Conservation (phyloP, 1,140 invertebrate species). For the Pseudomyrmex cubaensis region DNA sequence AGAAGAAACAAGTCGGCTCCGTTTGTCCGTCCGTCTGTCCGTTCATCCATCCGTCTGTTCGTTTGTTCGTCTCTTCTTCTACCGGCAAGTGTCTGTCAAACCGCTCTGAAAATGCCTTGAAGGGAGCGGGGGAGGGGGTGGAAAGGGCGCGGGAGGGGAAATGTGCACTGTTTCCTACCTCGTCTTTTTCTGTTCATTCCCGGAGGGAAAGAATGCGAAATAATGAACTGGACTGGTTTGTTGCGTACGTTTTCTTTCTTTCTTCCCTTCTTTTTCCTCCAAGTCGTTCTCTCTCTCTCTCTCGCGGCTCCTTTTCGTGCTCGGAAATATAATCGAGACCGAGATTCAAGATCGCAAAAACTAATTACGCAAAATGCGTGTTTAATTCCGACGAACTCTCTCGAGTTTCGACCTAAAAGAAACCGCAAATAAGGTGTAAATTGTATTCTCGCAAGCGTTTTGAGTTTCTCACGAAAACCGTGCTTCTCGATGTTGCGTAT, state of each 20-base stretch:
- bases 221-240: too few relatives aligned
- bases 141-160: not conserved
- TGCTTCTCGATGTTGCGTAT: not conserved
- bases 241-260: too few relatives aligned
- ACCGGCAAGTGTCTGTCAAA: slow-evolving; percentile 75
- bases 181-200: slow-evolving; percentile 59
- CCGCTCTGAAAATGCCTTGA: slow-evolving; percentile 74
- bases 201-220: slow-evolving; percentile 74
- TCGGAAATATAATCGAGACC: not conserved
- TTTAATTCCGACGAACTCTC: slow-evolving; percentile 3
- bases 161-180: slow-evolving; percentile 56
- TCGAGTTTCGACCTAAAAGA: not conserved
- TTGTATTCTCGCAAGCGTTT: too few relatives aligned
- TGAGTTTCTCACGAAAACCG: too few relatives aligned
- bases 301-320: not conserved
- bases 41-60: slow-evolving; percentile 18
- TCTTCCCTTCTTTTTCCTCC: too few relatives aligned
- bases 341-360: slow-evolving; percentile 21
- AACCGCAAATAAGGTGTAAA: not conserved
- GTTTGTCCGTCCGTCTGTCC: not conserved
- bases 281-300: too few relatives aligned
- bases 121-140: slow-evolving; percentile 3
- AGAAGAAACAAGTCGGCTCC: slow-evolving; percentile 39
- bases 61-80: slow-evolving; percentile 34
- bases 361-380: not conserved